phyloP scores from a whole-genome alignment of 2,888 invertebrate species.

The Diaperis boleti region DNA sequence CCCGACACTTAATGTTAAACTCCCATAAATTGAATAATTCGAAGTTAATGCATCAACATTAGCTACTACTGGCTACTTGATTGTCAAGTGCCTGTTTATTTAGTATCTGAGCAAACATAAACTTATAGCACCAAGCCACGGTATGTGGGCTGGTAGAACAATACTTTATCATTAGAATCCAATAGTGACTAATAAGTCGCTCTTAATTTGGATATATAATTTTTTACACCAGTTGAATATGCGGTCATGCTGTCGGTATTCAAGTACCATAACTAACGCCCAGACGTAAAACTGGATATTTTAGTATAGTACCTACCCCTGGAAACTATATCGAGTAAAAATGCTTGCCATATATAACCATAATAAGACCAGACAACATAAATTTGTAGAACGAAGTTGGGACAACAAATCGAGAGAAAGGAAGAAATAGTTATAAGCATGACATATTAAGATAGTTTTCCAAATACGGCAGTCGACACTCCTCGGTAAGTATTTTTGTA shows the following conservation, averaged over 20 bases:
- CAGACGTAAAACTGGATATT: neutral
- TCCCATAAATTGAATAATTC: slow-evolving; percentile 22
- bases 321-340: slow-evolving; percentile 14
- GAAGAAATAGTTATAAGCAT: slow-evolving; percentile 33
- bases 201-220: neutral
- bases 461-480: slow-evolving; percentile 30
- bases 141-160: slow-evolving; percentile 22
- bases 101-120: slow-evolving; percentile 28
- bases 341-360: slow-evolving; percentile 8
- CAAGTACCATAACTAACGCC: neutral
- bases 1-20: slow-evolving; percentile 17
- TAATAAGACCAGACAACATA: slow-evolving; percentile 23
- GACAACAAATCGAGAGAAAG: slow-evolving; percentile 23
- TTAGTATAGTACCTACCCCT: too few relatives aligned
- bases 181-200: neutral
- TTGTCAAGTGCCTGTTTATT: slow-evolving; percentile 28
- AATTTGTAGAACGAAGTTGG: slow-evolving; percentile 17
- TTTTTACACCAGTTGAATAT: slow-evolving; percentile 3
- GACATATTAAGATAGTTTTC: slow-evolving; percentile 28
- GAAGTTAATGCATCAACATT: slow-evolving; percentile 18
- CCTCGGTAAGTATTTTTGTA: slow-evolving; percentile 25
- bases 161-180: slow-evolving; percentile 2
- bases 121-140: slow-evolving; percentile 8
- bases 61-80: slow-evolving; percentile 28
- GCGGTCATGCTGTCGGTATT: too few relatives aligned